phyloP scores from a whole-genome alignment of 2,888 invertebrate genomes.

The Incurvaria masculella region DNA sequence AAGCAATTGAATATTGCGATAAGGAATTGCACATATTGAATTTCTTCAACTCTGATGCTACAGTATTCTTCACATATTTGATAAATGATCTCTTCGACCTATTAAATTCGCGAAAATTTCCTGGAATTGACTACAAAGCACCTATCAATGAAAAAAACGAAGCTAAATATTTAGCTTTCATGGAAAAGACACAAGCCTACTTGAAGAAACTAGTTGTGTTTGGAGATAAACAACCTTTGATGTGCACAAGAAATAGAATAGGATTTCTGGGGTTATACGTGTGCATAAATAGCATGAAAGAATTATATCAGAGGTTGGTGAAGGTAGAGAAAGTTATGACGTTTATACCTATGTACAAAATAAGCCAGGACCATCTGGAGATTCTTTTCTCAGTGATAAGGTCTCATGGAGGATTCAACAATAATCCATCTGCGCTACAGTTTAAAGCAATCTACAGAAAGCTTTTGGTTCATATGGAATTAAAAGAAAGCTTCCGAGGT shows the following conservation, averaged over 20 bases:
- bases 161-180: neutral
- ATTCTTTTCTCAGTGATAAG: conserved; percentile 13
- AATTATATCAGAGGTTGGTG: conserved; percentile 2
- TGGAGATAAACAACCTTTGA: neutral
- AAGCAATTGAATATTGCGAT: conserved; percentile 9
- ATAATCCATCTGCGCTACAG: conserved; percentile 14
- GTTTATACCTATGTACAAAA: conserved; percentile 7
- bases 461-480: conserved; percentile 11
- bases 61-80: conserved; percentile 4
- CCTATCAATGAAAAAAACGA: neutral
- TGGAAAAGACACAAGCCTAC: neutral
- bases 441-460: conserved; percentile 16
- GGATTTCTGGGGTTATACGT: conserved; percentile 2
- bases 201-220: neutral
- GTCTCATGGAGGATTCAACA: conserved; percentile 14
- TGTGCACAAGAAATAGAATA: neutral
- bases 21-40: conserved; percentile 5
- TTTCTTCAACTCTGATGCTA: conserved; percentile 1
- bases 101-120: conserved; percentile 1
- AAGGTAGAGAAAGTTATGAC: neutral
- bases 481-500: conserved; percentile 6
- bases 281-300: conserved; percentile 5
- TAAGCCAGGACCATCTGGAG: conserved; percentile 15
- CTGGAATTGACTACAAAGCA: conserved; percentile 1
- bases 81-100: conserved; percentile 9